Evolutionary conservation across 2,113 vertebrate genomes (phyloP).

Genomic region (Spheniscus mendiculus): DNA sequence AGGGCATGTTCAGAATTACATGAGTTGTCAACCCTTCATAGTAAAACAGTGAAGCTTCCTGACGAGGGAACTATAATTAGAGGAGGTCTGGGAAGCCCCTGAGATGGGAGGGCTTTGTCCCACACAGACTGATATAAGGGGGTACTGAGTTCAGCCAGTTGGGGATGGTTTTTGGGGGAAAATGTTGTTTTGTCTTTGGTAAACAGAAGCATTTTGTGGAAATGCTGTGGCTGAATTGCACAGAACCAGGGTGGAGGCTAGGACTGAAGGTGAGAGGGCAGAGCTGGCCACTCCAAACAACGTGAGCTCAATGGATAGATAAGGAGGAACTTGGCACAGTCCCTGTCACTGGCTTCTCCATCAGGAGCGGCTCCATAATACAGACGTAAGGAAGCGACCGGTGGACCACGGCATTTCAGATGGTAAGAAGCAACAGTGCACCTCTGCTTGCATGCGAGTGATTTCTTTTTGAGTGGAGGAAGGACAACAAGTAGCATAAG

Average conservation of each 20-base stretch:
- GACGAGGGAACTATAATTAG: neutral
- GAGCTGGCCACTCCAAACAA: neutral
- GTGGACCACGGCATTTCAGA: neutral
- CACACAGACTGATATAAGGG: too few relatives aligned
- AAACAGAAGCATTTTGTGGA: neutral
- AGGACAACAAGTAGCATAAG: neutral
- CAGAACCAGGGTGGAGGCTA: neutral
- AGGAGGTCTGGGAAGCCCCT: neutral
- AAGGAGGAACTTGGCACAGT: neutral
- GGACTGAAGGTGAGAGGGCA: neutral
- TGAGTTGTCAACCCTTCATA: neutral
- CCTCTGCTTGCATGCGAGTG: neutral
- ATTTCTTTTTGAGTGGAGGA: neutral
- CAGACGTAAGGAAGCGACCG: fast-evolving
- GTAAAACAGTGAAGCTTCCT: neutral
- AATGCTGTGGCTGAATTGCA: neutral
- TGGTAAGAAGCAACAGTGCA: neutral
- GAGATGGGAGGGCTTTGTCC: neutral
- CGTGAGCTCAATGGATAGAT: too few relatives aligned
- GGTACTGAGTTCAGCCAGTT: neutral
- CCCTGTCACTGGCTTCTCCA: neutral
- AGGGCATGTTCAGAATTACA: neutral
- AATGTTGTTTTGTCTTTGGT: neutral
- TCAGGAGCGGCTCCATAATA: neutral
- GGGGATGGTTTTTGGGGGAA: fast-evolving